A percentile compares a stretch with the other conserved stretches of the same genome.
Evolutionary conservation across 2,888 invertebrate species (phyloP).

Genomic region (Druceiella hillmani): DNA sequence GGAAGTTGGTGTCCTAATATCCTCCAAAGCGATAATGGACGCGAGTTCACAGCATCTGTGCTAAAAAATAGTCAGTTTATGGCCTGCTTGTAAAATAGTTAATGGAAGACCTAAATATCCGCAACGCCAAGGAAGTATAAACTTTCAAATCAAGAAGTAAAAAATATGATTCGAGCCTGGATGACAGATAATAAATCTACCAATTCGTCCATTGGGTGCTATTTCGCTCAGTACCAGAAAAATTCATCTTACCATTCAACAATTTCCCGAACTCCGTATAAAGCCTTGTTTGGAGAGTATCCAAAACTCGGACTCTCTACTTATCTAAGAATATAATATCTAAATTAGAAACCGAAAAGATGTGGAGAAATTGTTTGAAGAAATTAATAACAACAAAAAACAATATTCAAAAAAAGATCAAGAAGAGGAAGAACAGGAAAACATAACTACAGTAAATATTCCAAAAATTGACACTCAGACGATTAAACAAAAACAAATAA

Average conservation of each 20-base stretch:
- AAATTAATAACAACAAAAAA: too few species aligned
- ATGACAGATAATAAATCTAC: conserved; percentile 27
- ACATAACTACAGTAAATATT: too few species aligned
- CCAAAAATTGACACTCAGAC: too few species aligned
- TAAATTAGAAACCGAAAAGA: too few species aligned
- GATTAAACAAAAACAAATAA: too few species aligned
- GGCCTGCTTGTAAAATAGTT: conserved; percentile 24
- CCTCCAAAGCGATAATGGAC: conserved; percentile 11
- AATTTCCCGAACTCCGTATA: conserved; percentile 24
- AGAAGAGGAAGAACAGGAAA: too few species aligned
- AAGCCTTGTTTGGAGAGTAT: conserved; percentile 26
- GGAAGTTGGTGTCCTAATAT: conserved; percentile 19
- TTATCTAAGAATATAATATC: too few species aligned
- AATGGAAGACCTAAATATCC: too few species aligned
- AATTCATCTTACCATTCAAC: conserved; percentile 24
- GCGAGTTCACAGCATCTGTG: conserved; percentile 20
- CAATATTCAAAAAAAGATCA: too few species aligned
- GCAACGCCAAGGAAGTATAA: conserved; percentile 21
- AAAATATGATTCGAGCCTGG: conserved; percentile 27
- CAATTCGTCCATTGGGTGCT: conserved; percentile 27
- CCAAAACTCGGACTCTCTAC: conserved; percentile 13
- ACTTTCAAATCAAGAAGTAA: conserved; percentile 24
- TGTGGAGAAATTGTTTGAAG: too few species aligned
- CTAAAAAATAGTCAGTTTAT: conserved; percentile 20
- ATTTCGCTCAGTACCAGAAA: conserved; percentile 26